These are phyloP conservation scores for Scotopteryx bipunctaria DNA, from an alignment of 2,888 invertebrate species.

Conservation along the genomic window DNA sequence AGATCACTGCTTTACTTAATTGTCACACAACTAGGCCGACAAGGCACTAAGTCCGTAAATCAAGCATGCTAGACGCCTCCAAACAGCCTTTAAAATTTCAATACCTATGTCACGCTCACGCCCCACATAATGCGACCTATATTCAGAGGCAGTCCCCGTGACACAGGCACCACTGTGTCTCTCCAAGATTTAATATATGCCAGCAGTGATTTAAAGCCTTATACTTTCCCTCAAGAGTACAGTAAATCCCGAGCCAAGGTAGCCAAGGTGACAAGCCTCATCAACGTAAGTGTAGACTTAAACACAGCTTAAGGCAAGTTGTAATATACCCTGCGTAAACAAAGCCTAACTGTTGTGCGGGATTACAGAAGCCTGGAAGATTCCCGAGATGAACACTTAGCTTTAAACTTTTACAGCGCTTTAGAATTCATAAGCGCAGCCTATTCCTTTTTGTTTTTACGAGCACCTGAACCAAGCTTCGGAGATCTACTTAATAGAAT, in stretches of 20 bases:
- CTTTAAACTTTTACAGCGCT: constrained; percentile 12
- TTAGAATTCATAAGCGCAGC: constrained; percentile 6
- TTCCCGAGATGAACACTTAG: constrained; percentile 7
- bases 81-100: no score
- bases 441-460: not conserved
- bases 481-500: no score
- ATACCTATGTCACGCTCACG: no score
- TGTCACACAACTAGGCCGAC: no score
- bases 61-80: no score
- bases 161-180: no score
- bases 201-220: not conserved
- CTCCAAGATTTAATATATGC: no score
- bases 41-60: no score
- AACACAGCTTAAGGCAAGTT: constrained; percentile 19
- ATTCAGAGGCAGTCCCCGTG: no score
- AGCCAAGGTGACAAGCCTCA: constrained; percentile 14
- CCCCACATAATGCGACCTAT: no score
- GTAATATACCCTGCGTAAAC: constrained; percentile 12
- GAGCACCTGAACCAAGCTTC: no score
- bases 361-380: constrained; percentile 6
- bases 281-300: constrained; percentile 22
- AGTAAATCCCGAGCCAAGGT: constrained; percentile 7
- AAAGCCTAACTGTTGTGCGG: constrained; percentile 13
- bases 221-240: not conserved
- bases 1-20: no score